These are phyloP conservation scores for Riptortus pedestris DNA, from an alignment of 1,140 invertebrate genomes.

Conservation along the genomic window DNA sequence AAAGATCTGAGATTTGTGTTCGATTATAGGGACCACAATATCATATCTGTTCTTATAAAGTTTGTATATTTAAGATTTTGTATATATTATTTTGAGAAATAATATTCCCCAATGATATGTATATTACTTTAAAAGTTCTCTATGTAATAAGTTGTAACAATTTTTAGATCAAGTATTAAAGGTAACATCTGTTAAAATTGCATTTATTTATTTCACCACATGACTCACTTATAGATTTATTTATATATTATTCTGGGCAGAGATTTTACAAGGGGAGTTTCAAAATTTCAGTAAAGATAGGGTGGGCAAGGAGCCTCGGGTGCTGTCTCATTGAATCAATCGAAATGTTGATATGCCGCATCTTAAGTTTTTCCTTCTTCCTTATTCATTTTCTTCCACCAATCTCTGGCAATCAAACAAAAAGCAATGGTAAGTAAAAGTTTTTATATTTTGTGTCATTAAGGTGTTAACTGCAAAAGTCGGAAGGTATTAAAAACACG, in stretches of 20 bases:
- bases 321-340: not conserved
- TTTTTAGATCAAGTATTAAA: conserved; percentile 9
- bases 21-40: conserved; percentile 4
- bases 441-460: no score
- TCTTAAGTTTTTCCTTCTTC: not conserved
- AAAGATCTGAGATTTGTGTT: conserved; percentile 6
- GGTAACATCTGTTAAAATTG: conserved; percentile 6
- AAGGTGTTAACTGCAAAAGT: no score
- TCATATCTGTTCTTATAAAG: not conserved
- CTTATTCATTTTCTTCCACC: no score
- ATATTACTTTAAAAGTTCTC: not conserved
- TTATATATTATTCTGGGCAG: no score
- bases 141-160: conserved; percentile 14
- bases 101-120: conserved; percentile 1
- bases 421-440: no score
- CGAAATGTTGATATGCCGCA: not conserved
- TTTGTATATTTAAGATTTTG: conserved; percentile 15
- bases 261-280: not conserved
- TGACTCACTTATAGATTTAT: no score
- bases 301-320: conserved; percentile 4
- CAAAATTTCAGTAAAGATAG: not conserved
- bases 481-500: no score
- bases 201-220: not conserved
- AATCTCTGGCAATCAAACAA: no score
- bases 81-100: conserved; percentile 2